Evolutionary conservation across 2,113 vertebrate genomes (phyloP).

Genomic region (Gallinago undulata): DNA sequence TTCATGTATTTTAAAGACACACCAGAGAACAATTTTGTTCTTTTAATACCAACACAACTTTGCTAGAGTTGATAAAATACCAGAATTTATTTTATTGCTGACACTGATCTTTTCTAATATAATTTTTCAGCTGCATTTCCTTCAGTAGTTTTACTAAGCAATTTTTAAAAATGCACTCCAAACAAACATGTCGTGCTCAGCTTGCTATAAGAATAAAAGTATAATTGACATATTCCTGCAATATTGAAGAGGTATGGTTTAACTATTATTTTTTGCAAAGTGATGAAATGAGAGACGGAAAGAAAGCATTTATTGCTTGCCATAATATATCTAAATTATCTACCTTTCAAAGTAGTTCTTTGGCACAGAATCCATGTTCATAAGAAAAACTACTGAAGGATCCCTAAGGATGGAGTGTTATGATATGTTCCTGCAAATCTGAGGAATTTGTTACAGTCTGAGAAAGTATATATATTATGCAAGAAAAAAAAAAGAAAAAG

Average conservation of each 20-base stretch:
- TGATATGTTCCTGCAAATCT: not conserved
- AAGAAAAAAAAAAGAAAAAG: not conserved
- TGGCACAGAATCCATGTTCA: not conserved
- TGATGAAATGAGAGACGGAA: not conserved
- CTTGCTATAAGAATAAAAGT: constrained; percentile 10
- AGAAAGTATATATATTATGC: not conserved
- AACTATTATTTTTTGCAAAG: not conserved
- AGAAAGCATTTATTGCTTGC: not conserved
- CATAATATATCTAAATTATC: not conserved
- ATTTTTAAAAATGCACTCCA: not conserved
- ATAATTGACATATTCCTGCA: not conserved
- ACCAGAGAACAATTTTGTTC: not conserved
- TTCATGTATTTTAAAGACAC: not conserved
- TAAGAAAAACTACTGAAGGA: not conserved
- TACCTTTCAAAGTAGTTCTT: not conserved
- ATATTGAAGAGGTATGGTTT: not conserved
- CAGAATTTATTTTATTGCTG: not conserved
- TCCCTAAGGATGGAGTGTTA: not conserved
- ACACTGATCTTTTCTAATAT: not conserved
- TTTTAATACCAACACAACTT: not conserved
- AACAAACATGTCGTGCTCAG: not conserved
- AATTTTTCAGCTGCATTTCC: not conserved
- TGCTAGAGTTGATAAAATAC: not conserved
- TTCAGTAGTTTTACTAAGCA: not conserved
- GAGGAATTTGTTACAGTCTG: not conserved